These are phyloP conservation scores for Hormaphis cornu DNA, from an alignment of 1,140 invertebrate genomes.

Conservation along the genomic window DNA sequence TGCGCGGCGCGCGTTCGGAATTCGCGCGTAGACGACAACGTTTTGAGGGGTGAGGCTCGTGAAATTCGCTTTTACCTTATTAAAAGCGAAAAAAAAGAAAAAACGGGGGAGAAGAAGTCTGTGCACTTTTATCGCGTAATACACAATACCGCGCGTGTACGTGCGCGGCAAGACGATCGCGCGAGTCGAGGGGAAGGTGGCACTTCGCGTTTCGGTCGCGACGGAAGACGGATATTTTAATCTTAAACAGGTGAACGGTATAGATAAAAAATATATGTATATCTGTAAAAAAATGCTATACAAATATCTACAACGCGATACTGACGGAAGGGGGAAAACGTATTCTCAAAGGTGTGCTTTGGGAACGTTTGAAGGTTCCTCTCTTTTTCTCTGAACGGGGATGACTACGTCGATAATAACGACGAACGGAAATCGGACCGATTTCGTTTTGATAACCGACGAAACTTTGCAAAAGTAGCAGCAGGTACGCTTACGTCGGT, in stretches of 20 bases:
- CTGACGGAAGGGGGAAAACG: background rate
- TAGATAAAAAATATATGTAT: background rate
- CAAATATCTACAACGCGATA: background rate
- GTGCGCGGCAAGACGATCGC: background rate
- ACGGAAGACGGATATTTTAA: conserved; percentile 20
- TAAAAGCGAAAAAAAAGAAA: too few species aligned
- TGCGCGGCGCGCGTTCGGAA: too few species aligned
- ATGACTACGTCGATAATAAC: too few species aligned
- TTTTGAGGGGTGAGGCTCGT: background rate
- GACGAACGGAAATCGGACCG: too few species aligned
- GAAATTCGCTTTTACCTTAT: conserved; percentile 19
- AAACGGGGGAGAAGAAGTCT: background rate
- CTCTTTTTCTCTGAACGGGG: too few species aligned
- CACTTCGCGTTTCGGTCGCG: background rate
- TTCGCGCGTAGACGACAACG: too few species aligned
- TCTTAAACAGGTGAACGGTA: conserved; percentile 10
- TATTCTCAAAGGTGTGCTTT: conserved; percentile 6
- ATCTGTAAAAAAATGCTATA: too few species aligned
- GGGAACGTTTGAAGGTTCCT: background rate
- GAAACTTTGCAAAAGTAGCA: too few species aligned
- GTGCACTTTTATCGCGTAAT: background rate
- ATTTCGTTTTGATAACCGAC: too few species aligned
- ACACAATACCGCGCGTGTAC: background rate
- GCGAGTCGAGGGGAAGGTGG: too few species aligned
- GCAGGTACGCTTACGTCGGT: too few species aligned